phyloP scores from a whole-genome alignment of 1,140 invertebrate species.

The Vollenhovia emeryi region DNA sequence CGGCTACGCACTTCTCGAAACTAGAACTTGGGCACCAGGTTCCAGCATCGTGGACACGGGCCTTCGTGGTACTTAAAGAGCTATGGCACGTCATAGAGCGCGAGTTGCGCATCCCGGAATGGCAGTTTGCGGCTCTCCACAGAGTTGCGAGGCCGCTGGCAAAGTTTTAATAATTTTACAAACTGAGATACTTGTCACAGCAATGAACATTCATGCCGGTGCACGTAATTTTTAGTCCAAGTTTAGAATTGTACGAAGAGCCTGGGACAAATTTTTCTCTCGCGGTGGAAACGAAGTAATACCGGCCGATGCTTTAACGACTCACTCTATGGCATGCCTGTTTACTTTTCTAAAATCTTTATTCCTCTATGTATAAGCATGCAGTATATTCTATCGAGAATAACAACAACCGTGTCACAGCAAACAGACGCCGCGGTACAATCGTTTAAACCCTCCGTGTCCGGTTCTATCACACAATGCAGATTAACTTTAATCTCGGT shows the following conservation, averaged over 20 bases:
- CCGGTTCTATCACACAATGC: neutral
- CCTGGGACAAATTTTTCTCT: neutral
- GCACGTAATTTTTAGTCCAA: neutral
- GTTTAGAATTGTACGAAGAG: neutral
- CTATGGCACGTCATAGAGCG: constrained; percentile 12
- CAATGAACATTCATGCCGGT: neutral
- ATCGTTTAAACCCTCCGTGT: neutral
- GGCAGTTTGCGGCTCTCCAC: neutral
- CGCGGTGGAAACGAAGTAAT: neutral
- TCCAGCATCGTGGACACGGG: no score
- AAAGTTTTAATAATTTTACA: neutral
- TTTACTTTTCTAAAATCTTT: constrained; percentile 3
- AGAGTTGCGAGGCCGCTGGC: neutral
- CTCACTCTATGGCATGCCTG: constrained; percentile 17
- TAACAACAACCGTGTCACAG: neutral
- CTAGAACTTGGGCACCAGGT: no score
- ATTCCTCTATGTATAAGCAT: constrained; percentile 10
- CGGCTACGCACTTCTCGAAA: no score
- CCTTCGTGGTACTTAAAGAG: constrained; percentile 46
- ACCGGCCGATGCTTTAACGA: neutral
- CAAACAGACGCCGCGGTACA: neutral
- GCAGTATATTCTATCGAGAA: constrained; percentile 15
- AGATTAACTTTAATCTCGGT: neutral
- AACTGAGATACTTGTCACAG: neutral
- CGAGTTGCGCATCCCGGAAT: neutral